A percentile compares a stretch with the other conserved stretches of the same genome.
phyloP scores from a whole-genome alignment of 2,888 invertebrate species.

The Drosophila monieri region DNA sequence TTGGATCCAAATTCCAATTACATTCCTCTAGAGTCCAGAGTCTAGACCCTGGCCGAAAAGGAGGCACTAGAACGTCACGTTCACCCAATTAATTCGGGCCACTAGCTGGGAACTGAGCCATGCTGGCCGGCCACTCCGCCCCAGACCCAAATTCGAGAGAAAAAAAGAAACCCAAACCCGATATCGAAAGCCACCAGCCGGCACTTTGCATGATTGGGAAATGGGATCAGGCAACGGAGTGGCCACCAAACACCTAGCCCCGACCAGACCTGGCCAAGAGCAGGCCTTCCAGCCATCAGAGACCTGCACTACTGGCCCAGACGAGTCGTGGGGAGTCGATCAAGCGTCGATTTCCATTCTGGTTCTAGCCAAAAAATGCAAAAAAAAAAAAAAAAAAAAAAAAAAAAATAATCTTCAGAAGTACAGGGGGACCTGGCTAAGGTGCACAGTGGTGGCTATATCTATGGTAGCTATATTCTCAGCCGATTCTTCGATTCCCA shows the following conservation, averaged over 20 bases:
- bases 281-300: background rate
- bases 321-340: constrained; percentile 34
- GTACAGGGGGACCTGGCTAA: background rate
- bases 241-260: background rate
- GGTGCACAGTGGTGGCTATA: background rate
- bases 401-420: background rate
- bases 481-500: no score
- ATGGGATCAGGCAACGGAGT: constrained; percentile 49
- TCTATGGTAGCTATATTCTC: no score
- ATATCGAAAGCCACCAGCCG: constrained; percentile 35
- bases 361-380: constrained; percentile 30
- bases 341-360: constrained; percentile 42
- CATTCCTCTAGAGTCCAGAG: no score
- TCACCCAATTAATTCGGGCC: constrained; percentile 47
- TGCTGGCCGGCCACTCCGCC: background rate
- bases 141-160: background rate
- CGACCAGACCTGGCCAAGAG: no score
- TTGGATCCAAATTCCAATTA: background rate
- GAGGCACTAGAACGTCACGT: constrained; percentile 28
- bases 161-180: constrained; percentile 13
- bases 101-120: constrained; percentile 28
- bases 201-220: constrained; percentile 47
- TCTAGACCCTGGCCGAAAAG: background rate
- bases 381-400: background rate
- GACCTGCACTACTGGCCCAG: constrained; percentile 8